Base-by-base conservation (phyloP, 53 echinoderm and acorn worm species). In the Antedon mediterranea region DNA sequence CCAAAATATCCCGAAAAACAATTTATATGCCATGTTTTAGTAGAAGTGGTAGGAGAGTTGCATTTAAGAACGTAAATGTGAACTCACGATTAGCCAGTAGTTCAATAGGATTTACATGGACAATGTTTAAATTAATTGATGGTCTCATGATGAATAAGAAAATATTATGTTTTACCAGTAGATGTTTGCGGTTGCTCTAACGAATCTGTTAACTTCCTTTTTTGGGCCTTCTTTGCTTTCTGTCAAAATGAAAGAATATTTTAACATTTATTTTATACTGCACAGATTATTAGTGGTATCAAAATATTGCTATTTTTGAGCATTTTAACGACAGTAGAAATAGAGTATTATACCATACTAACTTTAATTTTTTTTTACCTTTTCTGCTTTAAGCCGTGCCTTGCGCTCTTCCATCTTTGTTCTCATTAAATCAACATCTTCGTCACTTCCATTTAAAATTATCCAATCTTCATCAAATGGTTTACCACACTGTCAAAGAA, bases 171-270 rank as follows among this genome's bases (percentile, higher is more conserved):
- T 28, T 31, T 32, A 73, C 74, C 32, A 73, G 30, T 80, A 9
- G 80, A 76, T 42, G 57, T 41, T 0, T 28, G 43, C 27, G 78
- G 72, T 77, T 77, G 70, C 29, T 86, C 82, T 15, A 34, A 57
- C 3, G 7, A 6, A 15, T 57, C 78, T 34, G 75, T 83, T 31
- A 84, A 71, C 71, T 94, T 91, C 28, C 88, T 84, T 76, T 94
- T 94, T 76, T 84, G 88, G 9, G 91, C 91, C 72, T 94, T 94
- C 85, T 94, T 94, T 4, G 94, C 87, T 89, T 94, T 94, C 94
- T 94, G 76, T 28, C 6, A 73, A 73, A 73, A 28, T 3, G 11
- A 31, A 32, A 73, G 29, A 31, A 37, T 37, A 6, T 37, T 75
- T 30, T 31, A 75, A n/a, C n/a, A n/a, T n/a, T n/a, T n/a, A n/a